These are phyloP conservation scores for human (Homo sapiens) DNA, from an alignment of 2,113 vertebrate species.

Conservation along the genomic window DNA sequence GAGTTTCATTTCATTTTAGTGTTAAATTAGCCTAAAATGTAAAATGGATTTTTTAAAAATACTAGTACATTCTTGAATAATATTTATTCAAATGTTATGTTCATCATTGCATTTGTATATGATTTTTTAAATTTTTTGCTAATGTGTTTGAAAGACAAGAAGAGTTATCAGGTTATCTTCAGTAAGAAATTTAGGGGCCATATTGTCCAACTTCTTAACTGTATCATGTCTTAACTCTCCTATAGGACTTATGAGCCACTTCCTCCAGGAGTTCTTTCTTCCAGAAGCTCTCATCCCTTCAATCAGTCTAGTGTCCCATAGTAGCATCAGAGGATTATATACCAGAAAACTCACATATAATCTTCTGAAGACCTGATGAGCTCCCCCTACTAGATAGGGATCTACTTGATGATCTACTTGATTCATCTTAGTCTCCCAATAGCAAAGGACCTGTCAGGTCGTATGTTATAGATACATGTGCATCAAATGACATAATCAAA, in stretches of 20 bases:
- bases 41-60: background rate
- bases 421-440: background rate
- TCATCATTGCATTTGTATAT: background rate
- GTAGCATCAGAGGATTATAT: background rate
- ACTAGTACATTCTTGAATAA: background rate
- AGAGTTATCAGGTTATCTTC: background rate
- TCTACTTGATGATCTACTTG: background rate
- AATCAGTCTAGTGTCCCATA: fast-evolving
- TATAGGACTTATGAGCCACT: background rate
- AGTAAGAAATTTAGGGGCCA: background rate
- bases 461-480: background rate
- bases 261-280: background rate
- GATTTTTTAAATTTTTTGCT: background rate
- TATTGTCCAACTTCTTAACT: background rate
- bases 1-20: background rate
- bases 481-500: background rate
- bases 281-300: background rate
- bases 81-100: background rate
- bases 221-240: background rate
- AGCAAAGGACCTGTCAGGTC: background rate
- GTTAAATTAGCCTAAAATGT: background rate
- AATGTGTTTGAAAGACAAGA: background rate
- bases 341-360: background rate
- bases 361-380: background rate
- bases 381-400: fast-evolving